Base-by-base conservation (phyloP, 2,888 invertebrate genomes). In the Micoletzkya japonica region DNA sequence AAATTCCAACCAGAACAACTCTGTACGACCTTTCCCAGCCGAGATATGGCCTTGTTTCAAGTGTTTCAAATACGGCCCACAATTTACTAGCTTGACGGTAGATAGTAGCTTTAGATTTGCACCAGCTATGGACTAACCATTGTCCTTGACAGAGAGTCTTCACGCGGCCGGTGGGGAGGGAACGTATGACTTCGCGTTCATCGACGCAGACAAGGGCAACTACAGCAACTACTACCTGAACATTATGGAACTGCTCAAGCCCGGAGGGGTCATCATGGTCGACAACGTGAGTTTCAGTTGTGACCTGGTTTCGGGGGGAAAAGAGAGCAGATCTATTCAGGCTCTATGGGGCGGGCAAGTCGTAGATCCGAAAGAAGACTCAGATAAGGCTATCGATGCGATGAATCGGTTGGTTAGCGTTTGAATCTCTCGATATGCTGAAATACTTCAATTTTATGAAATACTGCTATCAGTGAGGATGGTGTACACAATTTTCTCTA, bases 261-360 rank as follows among this genome's bases (percentile, higher is more conserved):
- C 79, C 30, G 86, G 87, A 26, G 87, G 88, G 52, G 82, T 88
- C 61, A 86, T 87, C 58, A 82, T 86, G 4, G 76, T 88, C 37
- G 88, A 87, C 75, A 88, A 87, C 67, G 82, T 82, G 56, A 77
- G 79, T 66, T n/a, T n/a, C n/a, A n/a, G n/a, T n/a, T n/a, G n/a
- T n/a, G n/a, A 26, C 14, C 49, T n/a, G 14, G 49, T 17, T 49
- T 49, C 49, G n/a, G 17, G 4, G 54, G n/a, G n/a, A n/a, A n/a
- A n/a, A n/a, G n/a, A n/a, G n/a, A n/a, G n/a, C n/a, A n/a, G n/a
- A n/a, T 39, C 17, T 71, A n/a, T 72, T 1, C 50, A 73, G 73
- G 71, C 73, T 20, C 71, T 74, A 24, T 70, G 73, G 72, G 32
- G 63, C 30, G 73, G 74, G 4, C 24, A 26, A 0, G 70, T 74